phyloP scores from a whole-genome alignment of 1,140 invertebrate genomes.

The Caenorhabditis remanei region DNA sequence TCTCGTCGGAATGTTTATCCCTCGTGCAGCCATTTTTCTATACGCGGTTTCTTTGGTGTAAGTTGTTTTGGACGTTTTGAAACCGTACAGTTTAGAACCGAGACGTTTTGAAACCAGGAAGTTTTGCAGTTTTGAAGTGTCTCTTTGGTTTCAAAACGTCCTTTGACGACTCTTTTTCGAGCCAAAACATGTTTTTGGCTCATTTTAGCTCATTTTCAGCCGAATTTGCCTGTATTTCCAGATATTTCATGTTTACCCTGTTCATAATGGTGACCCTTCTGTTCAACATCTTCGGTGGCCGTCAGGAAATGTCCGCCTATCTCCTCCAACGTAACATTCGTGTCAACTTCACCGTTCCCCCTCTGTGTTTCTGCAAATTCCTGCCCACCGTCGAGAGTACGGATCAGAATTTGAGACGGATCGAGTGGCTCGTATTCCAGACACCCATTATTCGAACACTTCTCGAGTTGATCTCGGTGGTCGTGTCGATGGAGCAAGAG shows the following conservation, averaged over 20 bases:
- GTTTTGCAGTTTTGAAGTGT: background rate
- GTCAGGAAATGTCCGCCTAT: conserved; percentile 69
- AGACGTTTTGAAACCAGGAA: background rate
- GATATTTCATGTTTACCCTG: conserved; percentile 70
- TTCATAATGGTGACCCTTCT: conserved; percentile 73
- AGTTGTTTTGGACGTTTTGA: conserved; percentile 18
- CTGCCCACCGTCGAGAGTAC: conserved; percentile 70
- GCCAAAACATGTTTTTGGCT: background rate
- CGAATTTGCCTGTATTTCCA: conserved; percentile 59
- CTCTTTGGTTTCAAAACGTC: background rate
- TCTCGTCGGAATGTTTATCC: conserved; percentile 73
- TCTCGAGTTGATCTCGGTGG: conserved; percentile 72
- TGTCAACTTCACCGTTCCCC: conserved; percentile 61
- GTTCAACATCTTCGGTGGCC: conserved; percentile 72
- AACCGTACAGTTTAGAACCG: too few relatives aligned
- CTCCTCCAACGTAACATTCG: conserved; percentile 58
- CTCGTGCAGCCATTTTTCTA: conserved; percentile 72
- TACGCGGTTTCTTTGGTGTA: conserved; percentile 76
- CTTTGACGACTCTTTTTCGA: too few relatives aligned
- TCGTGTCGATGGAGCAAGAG: conserved; percentile 73
- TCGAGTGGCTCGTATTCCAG: conserved; percentile 76
- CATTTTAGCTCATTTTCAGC: background rate
- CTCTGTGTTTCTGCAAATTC: conserved; percentile 65
- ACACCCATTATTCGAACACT: conserved; percentile 72
- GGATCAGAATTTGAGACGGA: conserved; percentile 70